Base-by-base conservation (phyloP, 2,888 invertebrate species). In the Andrena hattorfiana region DNA sequence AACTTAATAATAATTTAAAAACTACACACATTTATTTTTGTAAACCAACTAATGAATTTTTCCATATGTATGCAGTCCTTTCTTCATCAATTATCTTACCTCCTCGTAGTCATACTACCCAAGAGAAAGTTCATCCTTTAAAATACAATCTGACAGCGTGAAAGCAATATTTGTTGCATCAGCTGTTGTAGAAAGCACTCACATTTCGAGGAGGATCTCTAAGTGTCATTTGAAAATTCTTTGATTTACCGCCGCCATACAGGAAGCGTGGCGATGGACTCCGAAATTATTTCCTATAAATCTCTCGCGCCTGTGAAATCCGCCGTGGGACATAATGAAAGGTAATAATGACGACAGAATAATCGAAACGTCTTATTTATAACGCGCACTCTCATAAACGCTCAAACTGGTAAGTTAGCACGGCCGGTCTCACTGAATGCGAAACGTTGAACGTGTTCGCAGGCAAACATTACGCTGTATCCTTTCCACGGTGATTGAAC, bases 311-410 rank as follows among this genome's bases (percentile, higher is more conserved):
- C 42, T 16, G 42, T 5, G 42, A 42, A 42, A 42, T 5, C 42
- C 42, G 16, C 42, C 42, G 13, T 1, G 42, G 42, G 42, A 42
- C 42, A 30, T 30, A 28, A 56, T 32, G 64, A 70, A 64, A 35
- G 59, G 32, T 64, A 42, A 42, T 42, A 42, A 32, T 35, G 42
- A 20, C 28, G 72, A 73, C 67, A 73, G 77, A 73, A 51, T 73
- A 77, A 67, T 67, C 77, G 67, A 73, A 73, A 60, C 28, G n/a
- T 51, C 23, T 67, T 73, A 77, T 67, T 67, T 77, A 72, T 66
- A 72, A 71, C 49, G 56, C 20, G 66, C 56, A 60, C 32, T 60
- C 60, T 35, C 72, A 67, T 67, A 35, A 73, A 73, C 48, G 60
- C 48, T 73, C 28, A 20, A 60, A 73, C 51, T 42, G 5, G 51